Evolutionary conservation across 2,888 invertebrate genomes (phyloP), one percentile per base, ranked within the genome.

Genomic region (Sarcophaga carnaria): DNA sequence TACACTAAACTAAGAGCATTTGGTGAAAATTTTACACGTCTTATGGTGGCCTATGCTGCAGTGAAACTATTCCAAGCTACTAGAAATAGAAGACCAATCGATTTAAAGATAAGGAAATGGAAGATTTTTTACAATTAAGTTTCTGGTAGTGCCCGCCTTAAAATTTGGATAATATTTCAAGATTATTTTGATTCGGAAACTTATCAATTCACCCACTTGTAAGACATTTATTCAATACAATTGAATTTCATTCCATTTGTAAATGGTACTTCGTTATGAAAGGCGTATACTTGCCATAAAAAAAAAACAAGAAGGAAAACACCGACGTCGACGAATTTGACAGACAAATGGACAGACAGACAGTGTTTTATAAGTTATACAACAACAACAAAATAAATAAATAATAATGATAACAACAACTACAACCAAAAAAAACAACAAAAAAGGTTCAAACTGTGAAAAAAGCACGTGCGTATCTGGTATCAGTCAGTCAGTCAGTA

Each of bases 391-490:
- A 76, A 10, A 27, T n/a, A 70, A 59, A 54, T 47, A 63, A 67
- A 14, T 54, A n/a, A 25, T 74, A 70, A 67, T 11, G 6, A 10
- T 47, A 37, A 59, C 22, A 14, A 49, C 22, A 62, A 74, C 49
- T 22, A 70, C n/a, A 20, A n/a, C 14, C 17, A 76, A 10, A 27
- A 27, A n/a, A 70, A 59, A 54, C 60, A 63, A 67, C 20, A 63
- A 22, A 25, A 70, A 67, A 22, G 6, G 6, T 47, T 49, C 11
- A 67, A 76, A 83, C 76, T 70, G 59, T 49, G 66, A 59, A 76
- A 86, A 83, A 86, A 86, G 76, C 86, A 86, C 86, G 86, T 86
- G 83, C 80, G 83, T 83, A 83, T 70, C 54, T 54, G 12, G 54
- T 14, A 14, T 22, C 25, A 77, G 45, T 11, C 5, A 59, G 81